A percentile compares a stretch with the other conserved stretches of the same genome.
Evolutionary conservation across 64 coral and sea anemone genomes (phyloP).

Genomic region (Anthopleura sola): DNA sequence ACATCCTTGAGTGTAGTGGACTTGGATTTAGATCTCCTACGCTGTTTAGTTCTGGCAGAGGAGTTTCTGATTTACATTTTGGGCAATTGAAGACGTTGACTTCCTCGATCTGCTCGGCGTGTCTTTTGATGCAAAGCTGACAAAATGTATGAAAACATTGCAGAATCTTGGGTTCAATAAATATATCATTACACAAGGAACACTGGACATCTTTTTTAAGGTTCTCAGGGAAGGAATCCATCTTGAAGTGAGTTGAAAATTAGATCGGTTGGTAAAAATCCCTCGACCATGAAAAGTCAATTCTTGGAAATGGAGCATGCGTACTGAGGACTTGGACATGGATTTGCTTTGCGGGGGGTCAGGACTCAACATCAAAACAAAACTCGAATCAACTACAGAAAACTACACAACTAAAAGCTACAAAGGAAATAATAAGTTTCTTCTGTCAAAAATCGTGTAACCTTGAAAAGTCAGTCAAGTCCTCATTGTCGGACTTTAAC

Average conservation of each 20-base stretch:
- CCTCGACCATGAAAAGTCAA: neutral
- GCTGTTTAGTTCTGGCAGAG: neutral
- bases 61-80: neutral
- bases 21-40: neutral
- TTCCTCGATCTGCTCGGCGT: neutral
- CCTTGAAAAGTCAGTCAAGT: no score
- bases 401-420: no score
- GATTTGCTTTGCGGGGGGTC: neutral
- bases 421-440: no score
- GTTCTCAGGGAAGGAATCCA: no score
- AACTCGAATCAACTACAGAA: no score
- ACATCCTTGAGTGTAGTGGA: neutral
- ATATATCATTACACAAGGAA: neutral
- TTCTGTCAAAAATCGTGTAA: no score
- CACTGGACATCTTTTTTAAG: neutral
- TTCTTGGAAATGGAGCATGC: slow-evolving; percentile 4
- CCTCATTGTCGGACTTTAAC: no score
- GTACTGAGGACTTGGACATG: neutral
- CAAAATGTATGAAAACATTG: neutral
- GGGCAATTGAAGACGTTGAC: no score
- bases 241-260: no score
- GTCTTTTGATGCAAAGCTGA: neutral
- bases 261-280: neutral
- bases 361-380: no score
- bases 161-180: neutral